These are phyloP conservation scores for Pseudomyrmex flavicornis DNA, from an alignment of 1,140 invertebrate species.

Conservation along the genomic window DNA sequence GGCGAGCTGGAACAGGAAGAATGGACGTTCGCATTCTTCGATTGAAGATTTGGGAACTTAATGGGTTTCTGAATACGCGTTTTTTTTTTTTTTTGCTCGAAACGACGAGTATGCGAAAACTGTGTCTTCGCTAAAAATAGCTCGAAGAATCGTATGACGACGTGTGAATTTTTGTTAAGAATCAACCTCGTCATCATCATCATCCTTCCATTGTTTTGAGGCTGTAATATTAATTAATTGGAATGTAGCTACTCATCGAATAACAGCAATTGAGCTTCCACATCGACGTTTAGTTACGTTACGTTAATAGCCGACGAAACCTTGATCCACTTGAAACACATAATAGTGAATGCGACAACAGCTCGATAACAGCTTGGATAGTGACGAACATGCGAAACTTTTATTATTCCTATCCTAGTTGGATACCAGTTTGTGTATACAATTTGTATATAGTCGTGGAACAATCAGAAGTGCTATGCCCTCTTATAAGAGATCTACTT, in stretches of 20 bases:
- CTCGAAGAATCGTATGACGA: not conserved
- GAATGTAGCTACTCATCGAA: conserved; percentile 3
- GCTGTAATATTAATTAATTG: conserved; percentile 42
- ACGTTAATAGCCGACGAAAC: conserved; percentile 29
- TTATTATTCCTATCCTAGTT: not conserved
- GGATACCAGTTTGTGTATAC: not conserved
- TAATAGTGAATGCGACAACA: conserved; percentile 20
- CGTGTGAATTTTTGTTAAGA: not conserved
- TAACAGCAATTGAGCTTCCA: conserved; percentile 20
- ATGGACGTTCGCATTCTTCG: not conserved
- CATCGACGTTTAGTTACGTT: conserved; percentile 39
- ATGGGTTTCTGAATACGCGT: not conserved
- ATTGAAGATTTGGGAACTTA: not conserved
- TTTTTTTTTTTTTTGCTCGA: not conserved
- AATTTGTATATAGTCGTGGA: too few relatives aligned
- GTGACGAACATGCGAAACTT: not conserved
- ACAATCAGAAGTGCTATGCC: too few relatives aligned
- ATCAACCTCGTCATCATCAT: not conserved
- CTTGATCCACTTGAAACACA: conserved; percentile 53
- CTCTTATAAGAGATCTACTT: too few relatives aligned
- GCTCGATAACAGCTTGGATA: not conserved
- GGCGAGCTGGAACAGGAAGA: too few relatives aligned
- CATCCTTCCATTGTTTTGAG: conserved; percentile 33
- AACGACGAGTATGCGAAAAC: not conserved
- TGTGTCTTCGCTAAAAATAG: not conserved